Conservation (phyloP, 2,113 vertebrate genomes). For the Callipepla squamata region DNA sequence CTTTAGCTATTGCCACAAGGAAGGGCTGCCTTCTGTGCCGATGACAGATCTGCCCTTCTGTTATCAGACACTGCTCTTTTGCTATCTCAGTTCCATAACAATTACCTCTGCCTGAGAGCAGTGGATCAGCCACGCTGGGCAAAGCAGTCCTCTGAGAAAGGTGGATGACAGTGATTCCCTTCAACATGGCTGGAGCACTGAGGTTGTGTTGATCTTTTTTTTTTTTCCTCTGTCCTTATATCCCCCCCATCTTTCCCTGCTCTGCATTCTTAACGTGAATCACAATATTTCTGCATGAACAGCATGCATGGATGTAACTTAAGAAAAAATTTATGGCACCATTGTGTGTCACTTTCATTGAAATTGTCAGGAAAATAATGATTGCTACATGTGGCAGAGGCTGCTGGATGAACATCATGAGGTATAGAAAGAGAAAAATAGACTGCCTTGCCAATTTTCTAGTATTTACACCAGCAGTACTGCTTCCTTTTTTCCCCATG, state of each 20-base stretch:
- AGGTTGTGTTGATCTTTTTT: background rate
- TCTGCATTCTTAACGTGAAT: background rate
- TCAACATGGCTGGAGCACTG: background rate
- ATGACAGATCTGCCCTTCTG: constrained; percentile 50
- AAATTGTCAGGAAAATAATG: background rate
- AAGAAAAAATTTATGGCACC: background rate
- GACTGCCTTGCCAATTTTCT: background rate
- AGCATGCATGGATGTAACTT: background rate
- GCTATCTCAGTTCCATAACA: constrained; percentile 21
- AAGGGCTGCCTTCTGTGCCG: constrained; percentile 36
- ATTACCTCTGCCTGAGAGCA: constrained; percentile 10
- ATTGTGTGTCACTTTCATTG: background rate
- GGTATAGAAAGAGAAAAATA: background rate
- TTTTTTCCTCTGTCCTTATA: background rate
- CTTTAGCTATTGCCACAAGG: constrained; percentile 1
- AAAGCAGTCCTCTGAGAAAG: background rate
- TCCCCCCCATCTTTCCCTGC: background rate
- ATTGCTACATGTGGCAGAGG: background rate
- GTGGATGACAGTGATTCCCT: background rate
- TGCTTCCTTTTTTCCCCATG: background rate
- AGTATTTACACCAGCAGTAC: rapidly evolving
- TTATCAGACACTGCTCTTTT: constrained; percentile 26
- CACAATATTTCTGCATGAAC: background rate
- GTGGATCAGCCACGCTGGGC: background rate
- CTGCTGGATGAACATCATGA: background rate